Evolutionary conservation across 2,888 invertebrate species (phyloP), one percentile per base, ranked within the genome.

Genomic region (Eubasilissa splendida): DNA sequence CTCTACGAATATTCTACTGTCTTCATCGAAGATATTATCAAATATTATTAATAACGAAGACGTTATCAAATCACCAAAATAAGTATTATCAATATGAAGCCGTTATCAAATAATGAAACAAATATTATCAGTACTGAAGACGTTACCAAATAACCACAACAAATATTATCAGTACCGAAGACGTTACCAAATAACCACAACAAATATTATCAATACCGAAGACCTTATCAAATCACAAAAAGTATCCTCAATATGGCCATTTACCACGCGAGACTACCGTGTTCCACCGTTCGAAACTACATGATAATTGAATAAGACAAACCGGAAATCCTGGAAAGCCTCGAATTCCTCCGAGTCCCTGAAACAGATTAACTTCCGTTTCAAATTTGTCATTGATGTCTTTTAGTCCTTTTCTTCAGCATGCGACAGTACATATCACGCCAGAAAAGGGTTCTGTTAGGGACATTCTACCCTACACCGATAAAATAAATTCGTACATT

Each of bases 301-400:
- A 58, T 65, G 14, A 68, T 73, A 76, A 80, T 80, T 76, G 76
- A 76, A 76, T 77, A 68, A 66, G 79, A 90, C 90, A 88, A 89
- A 91, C 91, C 91, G 90, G 90, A 88, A 90, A 91, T 88, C 92
- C 92, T 87, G 91, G 91, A 88, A 88, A 90, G 87, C 92, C 92
- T 87, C 90, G 88, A 84, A 88, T 86, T 87, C 91, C 91, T 85
- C 88, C 87, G 86, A 87, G 87, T 85, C 91, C 91, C 90, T 90
- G 90, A 85, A 91, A 91, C 88, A 90, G 87, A 90, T 86, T 84
- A 86, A 85, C 84, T 78, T 84, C 74, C 78, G 77, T 71, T 77
- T 68, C 77, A 76, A 54, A 22, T 22, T 52, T 52, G n/a, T 59
- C 60, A 63, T 68, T 9, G 9, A n/a, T 8, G 14, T 50, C 11